phyloP scores from a whole-genome alignment of 2,797 vertebrate species.

The Tinamus major region DNA sequence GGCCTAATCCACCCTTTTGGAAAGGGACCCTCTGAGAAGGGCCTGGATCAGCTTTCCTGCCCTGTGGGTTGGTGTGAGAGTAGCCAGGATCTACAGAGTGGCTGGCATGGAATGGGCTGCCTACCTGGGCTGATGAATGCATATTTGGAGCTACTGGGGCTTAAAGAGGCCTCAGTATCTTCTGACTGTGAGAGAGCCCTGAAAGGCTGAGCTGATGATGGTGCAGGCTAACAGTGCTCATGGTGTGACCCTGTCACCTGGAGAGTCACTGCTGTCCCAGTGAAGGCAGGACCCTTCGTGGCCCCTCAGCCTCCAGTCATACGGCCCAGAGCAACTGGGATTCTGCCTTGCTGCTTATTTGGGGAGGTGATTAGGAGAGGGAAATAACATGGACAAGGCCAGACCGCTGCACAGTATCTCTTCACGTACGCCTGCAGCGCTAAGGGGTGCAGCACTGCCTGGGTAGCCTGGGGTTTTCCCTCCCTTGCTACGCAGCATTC shows the following conservation, averaged over 20 bases:
- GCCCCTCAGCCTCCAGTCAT: background rate
- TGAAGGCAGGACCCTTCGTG: background rate
- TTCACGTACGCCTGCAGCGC: background rate
- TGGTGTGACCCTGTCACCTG: background rate
- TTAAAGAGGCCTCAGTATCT: background rate
- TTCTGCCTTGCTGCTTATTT: background rate
- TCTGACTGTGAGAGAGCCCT: background rate
- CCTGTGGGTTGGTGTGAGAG: accelerated
- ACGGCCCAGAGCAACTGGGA: background rate
- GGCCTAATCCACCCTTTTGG: background rate
- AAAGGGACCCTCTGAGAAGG: background rate
- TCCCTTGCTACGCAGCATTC: background rate
- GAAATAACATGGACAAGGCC: background rate
- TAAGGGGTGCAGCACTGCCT: background rate
- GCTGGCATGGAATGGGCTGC: background rate
- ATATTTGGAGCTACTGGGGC: background rate
- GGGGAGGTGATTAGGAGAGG: background rate
- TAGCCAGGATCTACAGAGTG: accelerated
- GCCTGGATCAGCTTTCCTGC: background rate
- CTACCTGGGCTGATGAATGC: background rate
- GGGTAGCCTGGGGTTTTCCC: background rate
- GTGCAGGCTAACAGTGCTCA: background rate
- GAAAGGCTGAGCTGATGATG: background rate
- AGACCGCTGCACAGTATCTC: background rate
- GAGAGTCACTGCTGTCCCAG: background rate